A percentile compares a stretch with the other conserved stretches of the same genome.
Conservation (phyloP, 1,140 invertebrate species). For the Rhynchophorus ferrugineus region DNA sequence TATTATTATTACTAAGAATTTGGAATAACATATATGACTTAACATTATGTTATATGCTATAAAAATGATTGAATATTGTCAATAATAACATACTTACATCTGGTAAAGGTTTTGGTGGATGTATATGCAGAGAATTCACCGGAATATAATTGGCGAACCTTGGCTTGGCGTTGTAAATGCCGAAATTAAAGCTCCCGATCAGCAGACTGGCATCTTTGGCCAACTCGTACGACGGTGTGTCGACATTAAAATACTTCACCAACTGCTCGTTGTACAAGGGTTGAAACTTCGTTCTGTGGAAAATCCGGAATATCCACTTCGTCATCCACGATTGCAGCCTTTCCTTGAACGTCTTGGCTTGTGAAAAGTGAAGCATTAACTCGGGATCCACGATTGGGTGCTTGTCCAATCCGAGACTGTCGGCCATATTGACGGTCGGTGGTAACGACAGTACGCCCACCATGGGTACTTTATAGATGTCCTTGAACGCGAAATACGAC, state of each 20-base stretch:
- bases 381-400: constrained; percentile 24
- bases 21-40: too few relatives aligned
- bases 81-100: too few relatives aligned
- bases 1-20: too few relatives aligned
- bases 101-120: constrained; percentile 37
- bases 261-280: constrained; percentile 1
- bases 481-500: constrained; percentile 19
- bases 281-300: not conserved
- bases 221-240: constrained; percentile 12
- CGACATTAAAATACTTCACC: constrained; percentile 15
- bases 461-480: constrained; percentile 26
- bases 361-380: constrained; percentile 7
- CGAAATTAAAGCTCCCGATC: constrained; percentile 45
- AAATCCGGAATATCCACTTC: not conserved
- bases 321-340: constrained; percentile 8
- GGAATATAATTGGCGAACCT: constrained; percentile 42
- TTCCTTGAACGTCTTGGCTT: constrained; percentile 11
- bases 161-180: constrained; percentile 41
- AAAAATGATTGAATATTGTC: too few relatives aligned
- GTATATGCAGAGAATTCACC: constrained; percentile 45
- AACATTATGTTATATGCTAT: too few relatives aligned
- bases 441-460: constrained; percentile 21
- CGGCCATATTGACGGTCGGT: not conserved
- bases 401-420: constrained; percentile 18
- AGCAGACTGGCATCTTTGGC: constrained; percentile 44